Percentiles rank a stretch among this genome's conserved stretches.
Conservation (phyloP, 1,140 invertebrate genomes). For the Drosophila aff. region DNA sequence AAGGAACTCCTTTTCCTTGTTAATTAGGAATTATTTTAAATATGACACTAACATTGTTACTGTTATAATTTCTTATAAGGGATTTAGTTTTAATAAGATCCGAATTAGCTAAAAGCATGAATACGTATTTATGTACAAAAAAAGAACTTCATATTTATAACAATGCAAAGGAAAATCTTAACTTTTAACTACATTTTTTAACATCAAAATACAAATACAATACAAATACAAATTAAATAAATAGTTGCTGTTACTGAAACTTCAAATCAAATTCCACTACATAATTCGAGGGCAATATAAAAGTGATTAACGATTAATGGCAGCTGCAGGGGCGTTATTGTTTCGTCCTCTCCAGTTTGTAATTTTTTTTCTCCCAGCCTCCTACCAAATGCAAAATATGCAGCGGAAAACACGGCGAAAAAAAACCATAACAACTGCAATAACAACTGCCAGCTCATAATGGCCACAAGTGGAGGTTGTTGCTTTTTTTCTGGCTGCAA, state of each 20-base stretch:
- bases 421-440: conserved; percentile 53
- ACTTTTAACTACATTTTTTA: background rate
- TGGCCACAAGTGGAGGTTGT: conserved; percentile 73
- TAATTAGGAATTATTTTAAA: no score
- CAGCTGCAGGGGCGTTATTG: conserved; percentile 74
- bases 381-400: conserved; percentile 75
- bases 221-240: background rate
- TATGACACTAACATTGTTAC: background rate
- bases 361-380: conserved; percentile 58
- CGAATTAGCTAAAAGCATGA: background rate
- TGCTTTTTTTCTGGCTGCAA: conserved; percentile 42
- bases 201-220: background rate
- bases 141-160: no score
- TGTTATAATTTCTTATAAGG: background rate
- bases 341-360: conserved; percentile 33
- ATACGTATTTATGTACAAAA: background rate
- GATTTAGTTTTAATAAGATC: background rate
- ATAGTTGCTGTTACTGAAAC: background rate
- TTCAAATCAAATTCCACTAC: background rate
- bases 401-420: conserved; percentile 52
- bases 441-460: conserved; percentile 66
- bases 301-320: conserved; percentile 79
- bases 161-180: no score
- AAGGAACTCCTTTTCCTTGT: no score
- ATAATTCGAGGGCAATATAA: conserved; percentile 39